Evolutionary conservation across 2,113 vertebrate genomes (phyloP).

Genomic region (Cynopterus brachyotis): DNA sequence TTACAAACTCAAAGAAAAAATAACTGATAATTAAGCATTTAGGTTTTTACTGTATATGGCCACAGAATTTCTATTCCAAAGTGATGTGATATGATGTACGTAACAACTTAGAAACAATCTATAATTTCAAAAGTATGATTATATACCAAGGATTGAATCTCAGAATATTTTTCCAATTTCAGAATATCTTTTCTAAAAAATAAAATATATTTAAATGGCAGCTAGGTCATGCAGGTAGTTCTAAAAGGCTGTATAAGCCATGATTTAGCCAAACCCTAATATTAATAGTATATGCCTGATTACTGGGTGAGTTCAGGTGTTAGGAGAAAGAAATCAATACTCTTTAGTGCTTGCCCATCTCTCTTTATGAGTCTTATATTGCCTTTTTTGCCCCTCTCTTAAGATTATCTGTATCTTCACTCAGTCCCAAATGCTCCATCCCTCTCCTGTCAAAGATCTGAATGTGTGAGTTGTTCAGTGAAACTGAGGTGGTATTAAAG

Average conservation of each 20-base stretch:
- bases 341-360: not conserved
- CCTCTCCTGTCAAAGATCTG: not conserved
- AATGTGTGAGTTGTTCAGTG: not conserved
- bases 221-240: not conserved
- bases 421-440: not conserved
- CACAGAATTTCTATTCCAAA: constrained; percentile 21
- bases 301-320: not conserved
- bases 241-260: not conserved
- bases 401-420: not conserved
- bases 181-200: not conserved
- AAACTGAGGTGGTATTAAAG: constrained; percentile 26
- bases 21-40: not conserved
- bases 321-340: not conserved
- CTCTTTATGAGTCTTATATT: not conserved
- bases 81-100: not conserved
- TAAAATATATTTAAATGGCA: constrained; percentile 39
- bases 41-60: not conserved
- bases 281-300: not conserved
- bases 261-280: not conserved
- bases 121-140: constrained; percentile 3
- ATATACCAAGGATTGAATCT: not conserved
- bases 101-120: not conserved
- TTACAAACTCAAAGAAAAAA: constrained; percentile 5
- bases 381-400: not conserved
- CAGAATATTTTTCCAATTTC: not conserved